Evolutionary conservation across 2,888 invertebrate species (phyloP).

Genomic region (Bibio marci): DNA sequence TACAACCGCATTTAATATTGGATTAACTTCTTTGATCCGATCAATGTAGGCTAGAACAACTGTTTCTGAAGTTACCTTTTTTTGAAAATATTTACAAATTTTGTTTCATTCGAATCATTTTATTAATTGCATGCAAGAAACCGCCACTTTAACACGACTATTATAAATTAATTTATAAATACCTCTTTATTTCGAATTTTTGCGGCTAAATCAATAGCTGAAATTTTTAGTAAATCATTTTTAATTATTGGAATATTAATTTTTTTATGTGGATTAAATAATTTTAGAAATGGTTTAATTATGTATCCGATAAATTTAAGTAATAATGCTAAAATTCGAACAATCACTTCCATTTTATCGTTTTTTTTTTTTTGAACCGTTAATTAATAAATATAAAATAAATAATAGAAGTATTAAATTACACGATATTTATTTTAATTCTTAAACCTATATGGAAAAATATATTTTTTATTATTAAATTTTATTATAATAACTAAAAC

Average conservation of each 20-base stretch:
- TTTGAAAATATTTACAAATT: no score
- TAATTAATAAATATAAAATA: no score
- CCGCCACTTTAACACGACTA: neutral
- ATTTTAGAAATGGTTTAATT: constrained; percentile 7
- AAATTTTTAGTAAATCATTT: constrained; percentile 12
- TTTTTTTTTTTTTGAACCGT: neutral
- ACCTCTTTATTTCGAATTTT: constrained; percentile 42
- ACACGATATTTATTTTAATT: no score
- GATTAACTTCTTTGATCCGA: constrained; percentile 47
- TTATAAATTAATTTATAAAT: constrained; percentile 12
- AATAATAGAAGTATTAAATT: no score
- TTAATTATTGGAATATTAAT: constrained; percentile 9
- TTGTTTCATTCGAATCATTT: neutral
- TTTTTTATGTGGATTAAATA: constrained; percentile 3
- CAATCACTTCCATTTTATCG: constrained; percentile 11
- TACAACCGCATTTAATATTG: constrained; percentile 49
- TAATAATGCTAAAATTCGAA: constrained; percentile 10
- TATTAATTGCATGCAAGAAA: neutral
- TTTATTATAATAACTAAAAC: no score
- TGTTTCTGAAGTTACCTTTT: constrained; percentile 43
- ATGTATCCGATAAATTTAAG: constrained; percentile 11
- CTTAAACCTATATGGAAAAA: no score
- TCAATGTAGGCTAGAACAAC: constrained; percentile 42
- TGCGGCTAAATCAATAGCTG: constrained; percentile 37
- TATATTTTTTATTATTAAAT: no score